These are phyloP conservation scores for Spilogale gracilis DNA, from an alignment of 2,113 vertebrate genomes.

Conservation along the genomic window DNA sequence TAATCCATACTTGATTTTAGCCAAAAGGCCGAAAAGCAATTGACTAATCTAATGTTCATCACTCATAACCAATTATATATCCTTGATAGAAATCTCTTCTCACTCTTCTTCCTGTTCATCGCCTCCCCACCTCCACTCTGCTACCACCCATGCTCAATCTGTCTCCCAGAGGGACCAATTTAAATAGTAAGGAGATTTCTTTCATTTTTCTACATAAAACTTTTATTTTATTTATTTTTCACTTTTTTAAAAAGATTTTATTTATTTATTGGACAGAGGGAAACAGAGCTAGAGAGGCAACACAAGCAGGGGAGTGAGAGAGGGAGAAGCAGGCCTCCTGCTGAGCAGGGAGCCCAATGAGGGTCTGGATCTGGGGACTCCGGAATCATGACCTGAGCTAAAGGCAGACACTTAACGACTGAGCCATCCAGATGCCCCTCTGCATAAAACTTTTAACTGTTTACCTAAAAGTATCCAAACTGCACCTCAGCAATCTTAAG, in stretches of 20 bases:
- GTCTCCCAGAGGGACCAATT: accelerated
- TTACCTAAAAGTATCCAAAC: not conserved
- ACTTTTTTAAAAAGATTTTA: no score
- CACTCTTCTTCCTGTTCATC: not conserved
- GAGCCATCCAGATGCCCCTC: no score
- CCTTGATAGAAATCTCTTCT: not conserved
- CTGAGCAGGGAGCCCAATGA: no score
- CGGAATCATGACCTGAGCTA: no score
- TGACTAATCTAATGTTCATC: not conserved
- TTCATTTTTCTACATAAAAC: not conserved
- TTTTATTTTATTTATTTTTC: not conserved
- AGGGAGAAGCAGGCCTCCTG: no score
- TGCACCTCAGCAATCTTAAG: not conserved
- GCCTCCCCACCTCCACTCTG: not conserved
- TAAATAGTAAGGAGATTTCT: not conserved
- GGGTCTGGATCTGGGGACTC: no score
- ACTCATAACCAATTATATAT: not conserved
- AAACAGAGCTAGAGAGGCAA: no score
- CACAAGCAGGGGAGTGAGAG: no score
- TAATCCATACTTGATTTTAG: not conserved
- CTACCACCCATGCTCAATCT: not conserved
- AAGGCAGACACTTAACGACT: no score
- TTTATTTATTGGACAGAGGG: no score
- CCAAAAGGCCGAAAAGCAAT: not conserved
- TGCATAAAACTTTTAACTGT: not conserved